These are phyloP conservation scores for Lycorma delicatula DNA, from an alignment of 1,140 invertebrate genomes.

Conservation along the genomic window DNA sequence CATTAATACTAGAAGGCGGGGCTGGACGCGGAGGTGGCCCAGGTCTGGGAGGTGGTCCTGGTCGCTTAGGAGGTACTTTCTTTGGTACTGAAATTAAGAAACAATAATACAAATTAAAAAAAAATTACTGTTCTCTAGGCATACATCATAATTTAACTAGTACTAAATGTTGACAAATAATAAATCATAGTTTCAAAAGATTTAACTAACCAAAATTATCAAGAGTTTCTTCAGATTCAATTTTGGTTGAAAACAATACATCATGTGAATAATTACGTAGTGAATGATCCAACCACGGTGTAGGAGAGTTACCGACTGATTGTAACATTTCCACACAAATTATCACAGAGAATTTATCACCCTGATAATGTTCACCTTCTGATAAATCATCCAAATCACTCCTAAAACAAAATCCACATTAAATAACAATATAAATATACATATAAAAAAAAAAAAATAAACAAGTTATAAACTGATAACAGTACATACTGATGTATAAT, in stretches of 20 bases:
- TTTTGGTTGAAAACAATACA: slow-evolving; percentile 64
- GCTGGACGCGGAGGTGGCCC: slow-evolving; percentile 18
- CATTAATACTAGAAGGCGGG: background rate
- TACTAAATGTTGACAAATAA: too few relatives aligned
- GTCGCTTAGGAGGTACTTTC: slow-evolving; percentile 20
- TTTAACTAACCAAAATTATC: slow-evolving; percentile 62
- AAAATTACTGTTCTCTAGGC: background rate
- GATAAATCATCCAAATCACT: slow-evolving; percentile 72
- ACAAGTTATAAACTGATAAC: too few relatives aligned
- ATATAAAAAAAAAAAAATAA: background rate
- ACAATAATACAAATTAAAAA: background rate
- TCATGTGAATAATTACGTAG: slow-evolving; percentile 45
- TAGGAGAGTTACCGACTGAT: slow-evolving; percentile 45
- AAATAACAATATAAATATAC: background rate
- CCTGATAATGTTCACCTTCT: slow-evolving; percentile 71
- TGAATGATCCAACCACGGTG: slow-evolving; percentile 66
- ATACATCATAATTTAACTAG: background rate
- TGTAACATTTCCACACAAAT: slow-evolving; percentile 57
- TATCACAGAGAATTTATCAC: slow-evolving; percentile 60
- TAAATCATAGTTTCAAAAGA: too few relatives aligned
- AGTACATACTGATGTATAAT: too few relatives aligned
- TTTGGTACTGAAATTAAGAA: slow-evolving; percentile 10
- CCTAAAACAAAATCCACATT: slow-evolving; percentile 37
- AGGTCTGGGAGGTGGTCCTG: slow-evolving; percentile 21
- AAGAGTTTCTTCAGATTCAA: slow-evolving; percentile 74